Percentiles rank a stretch among this genome's conserved stretches.
Evolutionary conservation across 2,888 invertebrate species (phyloP).

Genomic region (Oeneis ivallda): DNA sequence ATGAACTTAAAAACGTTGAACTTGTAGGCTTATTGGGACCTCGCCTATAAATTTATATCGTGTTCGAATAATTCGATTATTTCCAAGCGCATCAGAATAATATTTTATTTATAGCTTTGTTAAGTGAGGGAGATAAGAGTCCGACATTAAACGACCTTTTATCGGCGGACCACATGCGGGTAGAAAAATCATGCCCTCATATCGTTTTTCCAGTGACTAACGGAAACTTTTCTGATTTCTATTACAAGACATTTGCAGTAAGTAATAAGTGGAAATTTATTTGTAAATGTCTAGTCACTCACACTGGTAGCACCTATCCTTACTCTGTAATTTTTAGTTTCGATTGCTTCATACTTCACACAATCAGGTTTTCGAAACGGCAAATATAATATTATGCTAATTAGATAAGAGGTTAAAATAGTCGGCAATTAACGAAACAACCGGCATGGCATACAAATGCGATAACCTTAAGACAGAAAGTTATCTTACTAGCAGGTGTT

Average conservation of each 20-base stretch:
- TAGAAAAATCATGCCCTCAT: conserved; percentile 15
- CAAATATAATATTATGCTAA: conserved; percentile 16
- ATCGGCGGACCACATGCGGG: conserved; percentile 7
- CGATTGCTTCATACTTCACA: conserved; percentile 1
- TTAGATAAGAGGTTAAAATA: background rate
- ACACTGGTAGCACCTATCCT: background rate
- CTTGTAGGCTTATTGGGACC: background rate
- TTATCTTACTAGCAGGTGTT: too few relatives aligned
- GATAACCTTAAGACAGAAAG: background rate
- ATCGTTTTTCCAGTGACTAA: conserved; percentile 3
- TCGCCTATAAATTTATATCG: background rate
- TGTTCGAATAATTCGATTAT: background rate
- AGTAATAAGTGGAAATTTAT: background rate
- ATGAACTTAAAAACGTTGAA: background rate
- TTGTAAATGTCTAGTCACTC: background rate
- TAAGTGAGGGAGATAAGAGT: conserved; percentile 12
- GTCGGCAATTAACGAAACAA: background rate
- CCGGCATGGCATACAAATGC: background rate
- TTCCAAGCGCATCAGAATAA: conserved; percentile 9
- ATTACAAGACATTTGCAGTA: conserved; percentile 9
- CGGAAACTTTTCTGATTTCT: conserved; percentile 21
- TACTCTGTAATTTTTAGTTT: background rate
- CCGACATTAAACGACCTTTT: conserved; percentile 7
- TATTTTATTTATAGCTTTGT: conserved; percentile 10
- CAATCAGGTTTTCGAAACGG: conserved; percentile 16